These are phyloP conservation scores for Pollenia griseotomentosa DNA, from an alignment of 2,888 invertebrate genomes.

Conservation along the genomic window DNA sequence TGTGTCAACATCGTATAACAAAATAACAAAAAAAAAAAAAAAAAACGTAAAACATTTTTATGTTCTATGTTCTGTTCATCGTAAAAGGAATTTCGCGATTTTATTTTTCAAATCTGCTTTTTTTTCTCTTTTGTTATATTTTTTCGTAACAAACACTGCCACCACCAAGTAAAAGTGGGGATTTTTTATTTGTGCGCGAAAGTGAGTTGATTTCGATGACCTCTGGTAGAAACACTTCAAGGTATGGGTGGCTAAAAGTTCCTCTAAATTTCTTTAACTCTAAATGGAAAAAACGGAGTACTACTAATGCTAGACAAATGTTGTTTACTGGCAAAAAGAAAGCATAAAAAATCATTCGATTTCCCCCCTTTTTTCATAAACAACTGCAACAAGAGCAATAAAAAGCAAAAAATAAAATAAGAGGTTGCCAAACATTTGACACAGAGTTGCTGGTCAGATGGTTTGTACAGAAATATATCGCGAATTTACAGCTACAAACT, in stretches of 20 bases:
- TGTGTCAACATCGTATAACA: background rate
- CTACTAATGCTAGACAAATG: constrained; percentile 70
- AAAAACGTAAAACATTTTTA: constrained; percentile 14
- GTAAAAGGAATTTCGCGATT: constrained; percentile 44
- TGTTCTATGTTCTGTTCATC: constrained; percentile 41
- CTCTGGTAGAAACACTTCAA: constrained; percentile 21
- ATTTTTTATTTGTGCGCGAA: constrained; percentile 37
- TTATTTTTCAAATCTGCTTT: constrained; percentile 17
- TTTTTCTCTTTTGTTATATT: background rate
- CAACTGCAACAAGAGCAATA: constrained; percentile 43
- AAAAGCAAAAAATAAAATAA: constrained; percentile 27
- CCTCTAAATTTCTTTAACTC: constrained; percentile 30
- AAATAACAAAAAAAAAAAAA: constrained; percentile 11
- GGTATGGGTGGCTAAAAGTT: constrained; percentile 13
- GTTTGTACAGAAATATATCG: constrained; percentile 51
- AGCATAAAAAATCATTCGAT: constrained; percentile 50
- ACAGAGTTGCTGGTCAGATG: constrained; percentile 47
- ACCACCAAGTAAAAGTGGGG: constrained; percentile 37
- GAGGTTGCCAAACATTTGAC: constrained; percentile 65
- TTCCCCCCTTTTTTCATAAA: constrained; percentile 51
- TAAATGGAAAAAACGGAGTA: constrained; percentile 21
- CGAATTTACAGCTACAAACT: constrained; percentile 53
- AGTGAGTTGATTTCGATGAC: constrained; percentile 59
- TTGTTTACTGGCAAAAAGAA: constrained; percentile 57
- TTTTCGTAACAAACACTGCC: constrained; percentile 27